phyloP scores from a whole-genome alignment of 2,797 vertebrate species.

The Parauchenoglanis punctatus region DNA sequence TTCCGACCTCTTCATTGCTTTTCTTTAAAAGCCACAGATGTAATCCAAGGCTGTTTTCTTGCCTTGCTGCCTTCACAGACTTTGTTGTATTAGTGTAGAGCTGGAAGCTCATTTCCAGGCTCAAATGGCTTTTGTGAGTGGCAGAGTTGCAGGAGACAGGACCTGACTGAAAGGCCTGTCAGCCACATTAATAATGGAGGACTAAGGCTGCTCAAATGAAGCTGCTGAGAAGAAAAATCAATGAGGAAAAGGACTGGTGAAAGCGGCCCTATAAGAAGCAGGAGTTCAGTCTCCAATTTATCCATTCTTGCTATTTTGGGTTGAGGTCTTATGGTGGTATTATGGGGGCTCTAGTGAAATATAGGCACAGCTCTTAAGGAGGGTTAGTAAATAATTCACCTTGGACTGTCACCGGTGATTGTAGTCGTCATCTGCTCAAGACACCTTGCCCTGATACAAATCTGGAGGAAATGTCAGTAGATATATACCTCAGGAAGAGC shows the following conservation, averaged over 20 bases:
- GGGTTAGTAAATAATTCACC: conserved; percentile 51
- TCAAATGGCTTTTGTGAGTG: conserved; percentile 54
- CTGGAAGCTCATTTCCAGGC: conserved; percentile 53
- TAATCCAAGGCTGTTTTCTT: conserved; percentile 57
- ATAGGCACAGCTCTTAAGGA: conserved; percentile 8
- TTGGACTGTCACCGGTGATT: conserved; percentile 13
- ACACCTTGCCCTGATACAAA: conserved; percentile 30
- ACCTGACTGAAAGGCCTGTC: conserved; percentile 47
- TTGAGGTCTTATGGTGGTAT: conserved; percentile 11
- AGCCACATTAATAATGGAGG: conserved; percentile 57
- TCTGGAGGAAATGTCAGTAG: conserved; percentile 37
- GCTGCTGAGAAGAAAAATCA: conserved; percentile 51
- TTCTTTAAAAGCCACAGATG: conserved; percentile 51
- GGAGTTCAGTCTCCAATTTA: conserved; percentile 37
- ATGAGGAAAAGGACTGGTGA: conserved; percentile 56
- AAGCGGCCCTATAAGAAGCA: conserved; percentile 48
- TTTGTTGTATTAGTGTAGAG: conserved; percentile 48
- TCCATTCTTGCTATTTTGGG: conserved; percentile 30
- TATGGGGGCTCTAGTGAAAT: conserved; percentile 14
- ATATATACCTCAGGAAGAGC: conserved; percentile 17
- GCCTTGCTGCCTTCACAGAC: conserved; percentile 36
- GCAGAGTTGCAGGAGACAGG: conserved; percentile 36
- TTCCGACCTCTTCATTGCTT: conserved; percentile 45
- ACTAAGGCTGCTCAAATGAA: conserved; percentile 54
- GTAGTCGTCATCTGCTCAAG: background rate